Percentiles rank a stretch among this genome's conserved stretches.
These are phyloP conservation scores for Camponotus fellah DNA, from an alignment of 2,888 invertebrate genomes.

Conservation along the genomic window DNA sequence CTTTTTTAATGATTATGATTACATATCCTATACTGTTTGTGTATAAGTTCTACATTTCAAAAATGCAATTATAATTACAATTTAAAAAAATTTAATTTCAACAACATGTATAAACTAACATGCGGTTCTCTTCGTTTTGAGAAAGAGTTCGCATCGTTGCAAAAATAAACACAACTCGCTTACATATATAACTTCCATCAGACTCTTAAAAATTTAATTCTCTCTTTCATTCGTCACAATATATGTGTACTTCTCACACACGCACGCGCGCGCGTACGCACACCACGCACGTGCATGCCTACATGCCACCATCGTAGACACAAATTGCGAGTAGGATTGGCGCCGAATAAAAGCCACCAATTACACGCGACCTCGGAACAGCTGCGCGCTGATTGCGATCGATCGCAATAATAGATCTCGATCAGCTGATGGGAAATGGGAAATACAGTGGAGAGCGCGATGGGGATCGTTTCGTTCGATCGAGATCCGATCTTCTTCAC, in stretches of 20 bases:
- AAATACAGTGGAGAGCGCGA: neutral
- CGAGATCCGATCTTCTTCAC: neutral
- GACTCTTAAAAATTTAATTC: neutral
- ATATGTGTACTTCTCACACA: neutral
- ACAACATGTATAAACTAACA: neutral
- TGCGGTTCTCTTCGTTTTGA: neutral
- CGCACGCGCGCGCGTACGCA: neutral
- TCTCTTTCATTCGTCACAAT: neutral
- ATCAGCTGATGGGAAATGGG: neutral
- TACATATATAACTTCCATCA: neutral
- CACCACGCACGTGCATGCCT: neutral
- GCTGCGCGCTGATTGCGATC: neutral
- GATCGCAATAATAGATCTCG: slow-evolving; percentile 26
- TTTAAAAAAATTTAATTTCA: neutral
- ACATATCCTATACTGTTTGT: too few relatives aligned
- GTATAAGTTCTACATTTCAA: neutral
- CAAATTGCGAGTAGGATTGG: slow-evolving; percentile 24
- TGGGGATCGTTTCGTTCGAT: neutral
- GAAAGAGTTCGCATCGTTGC: neutral
- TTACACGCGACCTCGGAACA: slow-evolving; percentile 15
- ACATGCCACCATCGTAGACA: neutral
- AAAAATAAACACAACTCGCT: neutral
- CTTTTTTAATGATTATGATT: neutral
- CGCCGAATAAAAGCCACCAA: slow-evolving; percentile 16
- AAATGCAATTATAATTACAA: neutral